phyloP scores from a whole-genome alignment of 2,113 vertebrate species.

The Chunga burmeisteri region DNA sequence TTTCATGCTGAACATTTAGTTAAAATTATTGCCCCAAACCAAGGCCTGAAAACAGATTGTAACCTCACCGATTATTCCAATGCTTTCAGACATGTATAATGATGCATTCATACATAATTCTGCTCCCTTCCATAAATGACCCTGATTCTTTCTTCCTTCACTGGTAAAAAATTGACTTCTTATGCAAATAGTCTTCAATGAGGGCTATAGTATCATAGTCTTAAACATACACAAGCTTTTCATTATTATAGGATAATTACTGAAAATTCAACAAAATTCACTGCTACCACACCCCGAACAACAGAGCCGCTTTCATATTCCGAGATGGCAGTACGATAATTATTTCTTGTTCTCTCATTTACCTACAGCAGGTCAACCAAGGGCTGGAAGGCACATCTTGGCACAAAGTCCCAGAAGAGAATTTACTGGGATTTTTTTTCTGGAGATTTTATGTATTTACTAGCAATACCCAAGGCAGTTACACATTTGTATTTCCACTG shows the following conservation, averaged over 20 bases:
- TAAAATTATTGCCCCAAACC: conserved; percentile 1
- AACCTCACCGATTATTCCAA: neutral
- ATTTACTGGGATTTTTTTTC: neutral
- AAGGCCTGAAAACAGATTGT: neutral
- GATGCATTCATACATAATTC: conserved; percentile 28
- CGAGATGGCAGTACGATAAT: neutral
- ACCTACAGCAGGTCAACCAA: conserved; percentile 33
- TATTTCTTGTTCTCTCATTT: neutral
- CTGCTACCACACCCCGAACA: neutral
- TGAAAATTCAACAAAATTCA: conserved; percentile 26
- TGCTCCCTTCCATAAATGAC: neutral
- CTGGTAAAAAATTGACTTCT: conserved; percentile 20
- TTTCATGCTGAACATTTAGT: neutral
- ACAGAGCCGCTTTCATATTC: neutral
- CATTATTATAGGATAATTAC: conserved; percentile 20
- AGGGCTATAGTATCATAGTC: neutral
- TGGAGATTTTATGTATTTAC: conserved; percentile 8
- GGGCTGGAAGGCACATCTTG: neutral
- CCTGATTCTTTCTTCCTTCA: neutral
- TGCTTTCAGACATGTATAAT: neutral
- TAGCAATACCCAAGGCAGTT: conserved; percentile 22
- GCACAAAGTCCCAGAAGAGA: neutral
- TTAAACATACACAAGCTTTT: neutral
- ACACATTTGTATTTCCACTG: conserved; percentile 26
- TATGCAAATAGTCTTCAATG: neutral